Base-by-base conservation (phyloP, 37 sponge, comb jelly and placozoan species). In the Mnemiopsis leidyi region DNA sequence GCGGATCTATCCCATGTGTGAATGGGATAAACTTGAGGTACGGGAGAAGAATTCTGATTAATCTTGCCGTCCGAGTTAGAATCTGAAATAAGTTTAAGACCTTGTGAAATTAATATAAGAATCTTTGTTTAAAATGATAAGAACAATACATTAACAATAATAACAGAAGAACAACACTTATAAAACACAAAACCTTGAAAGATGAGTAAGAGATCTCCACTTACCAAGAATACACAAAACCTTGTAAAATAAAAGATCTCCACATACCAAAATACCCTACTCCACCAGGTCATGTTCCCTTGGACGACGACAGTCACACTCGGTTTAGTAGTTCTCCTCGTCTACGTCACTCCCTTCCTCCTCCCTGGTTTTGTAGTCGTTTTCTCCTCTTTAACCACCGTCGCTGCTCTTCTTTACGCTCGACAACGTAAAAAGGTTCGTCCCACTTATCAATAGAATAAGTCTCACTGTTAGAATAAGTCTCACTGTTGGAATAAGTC, bases 341-440 rank as follows among this genome's bases (percentile, higher is more conserved):
- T 85, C 61, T 85, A 85, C 35, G 90, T 85, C 1, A 85, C 90
- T 26, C 90, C 90, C 40, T 85, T 85, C 48, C 90, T 85, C 21
- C 90, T 85, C 1, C 90, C 90, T 2, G 90, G 90, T 23, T 85
- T 85, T 85, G 90, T 85, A 13, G 90, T 85, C 26, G 39, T 85
- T 13, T 23, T 40, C 40, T 85, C 90, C 90, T 85, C 36, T 39
- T 61, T 85, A 0, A 40, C 61, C 24, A 85, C 90, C 2, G 90
- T 85, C 24, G 90, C 48, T 0, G 90, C 90, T 13, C 90, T 85
- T 3, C 90, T 85, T 2, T 28, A 23, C 25, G 90, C 90, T n/a
- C 2, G 90, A 85, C 90, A 85, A 28, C 39, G 25, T 25, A 85
- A 85, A 39, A 85, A 40, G 90, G 90, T 85, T n/a, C n/a, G n/a